These are phyloP conservation scores for Parazoanthus atlanticus DNA, from an alignment of 92 coral and sea anemone species.

Conservation along the genomic window DNA sequence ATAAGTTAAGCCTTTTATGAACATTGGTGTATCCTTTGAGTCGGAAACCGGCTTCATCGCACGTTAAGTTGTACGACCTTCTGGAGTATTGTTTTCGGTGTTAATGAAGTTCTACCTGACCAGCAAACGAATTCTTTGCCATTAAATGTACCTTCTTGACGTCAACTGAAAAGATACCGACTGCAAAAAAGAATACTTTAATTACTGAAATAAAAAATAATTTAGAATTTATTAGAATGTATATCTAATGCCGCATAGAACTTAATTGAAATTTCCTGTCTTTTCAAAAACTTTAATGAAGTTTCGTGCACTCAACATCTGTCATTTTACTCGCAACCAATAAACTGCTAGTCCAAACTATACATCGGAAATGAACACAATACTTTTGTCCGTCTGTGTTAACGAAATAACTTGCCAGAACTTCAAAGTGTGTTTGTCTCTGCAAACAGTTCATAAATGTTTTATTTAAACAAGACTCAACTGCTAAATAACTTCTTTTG, in stretches of 20 bases:
- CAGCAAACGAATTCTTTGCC: not conserved
- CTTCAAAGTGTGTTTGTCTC: not conserved
- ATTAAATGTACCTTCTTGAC: not conserved
- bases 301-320: conserved; percentile 32
- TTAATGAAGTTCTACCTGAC: not conserved
- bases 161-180: not conserved
- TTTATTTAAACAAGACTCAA: not conserved
- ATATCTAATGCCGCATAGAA: not conserved
- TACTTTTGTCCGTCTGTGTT: not conserved
- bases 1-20: conserved; percentile 14
- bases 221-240: not conserved
- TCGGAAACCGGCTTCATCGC: not conserved
- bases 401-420: not conserved
- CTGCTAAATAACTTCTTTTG: not conserved
- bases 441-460: not conserved
- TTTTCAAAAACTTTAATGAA: conserved; percentile 43
- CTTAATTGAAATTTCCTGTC: conserved; percentile 39
- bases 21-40: not conserved
- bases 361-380: conserved; percentile 18
- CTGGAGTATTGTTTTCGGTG: not conserved
- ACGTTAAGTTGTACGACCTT: not conserved
- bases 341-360: not conserved
- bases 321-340: conserved; percentile 28
- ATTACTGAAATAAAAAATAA: not conserved
- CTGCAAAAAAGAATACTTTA: not conserved